Evolutionary conservation across 2,113 vertebrate genomes (phyloP), one percentile per base, ranked within the genome.

Genomic region (Stigmatopora nigra): DNA sequence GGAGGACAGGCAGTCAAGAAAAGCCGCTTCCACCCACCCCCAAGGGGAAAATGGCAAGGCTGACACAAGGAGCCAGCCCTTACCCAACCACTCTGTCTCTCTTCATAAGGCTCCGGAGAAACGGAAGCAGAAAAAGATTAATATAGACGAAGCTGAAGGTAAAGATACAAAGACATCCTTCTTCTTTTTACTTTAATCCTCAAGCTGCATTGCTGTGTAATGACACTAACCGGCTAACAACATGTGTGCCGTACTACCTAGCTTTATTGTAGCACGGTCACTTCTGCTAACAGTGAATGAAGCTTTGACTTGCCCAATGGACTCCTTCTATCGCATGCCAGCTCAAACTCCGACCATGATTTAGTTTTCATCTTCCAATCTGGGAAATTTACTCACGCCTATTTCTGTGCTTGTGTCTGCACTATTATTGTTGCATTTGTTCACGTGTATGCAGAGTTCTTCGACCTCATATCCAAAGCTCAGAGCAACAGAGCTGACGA

Each of bases 131-230:
- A 96, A 95, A 93, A 96, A 94, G 92, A 96, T 97, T 92, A 99
- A 98, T 94, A 93, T 99, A 96, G 96, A 98, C 84, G 96, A 99
- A 96, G 96, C 95, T 82, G 96, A 99, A 96, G 96, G 96, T 99
- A 96, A 90, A 86, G 60, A 80, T 75, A 74, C 77, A 82, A 75
- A 74, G 12, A 75, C 66, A 75, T 80, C 75, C 48, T 67, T 78
- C 67, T 68, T 48, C 47, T 55, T 55, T 55, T 55, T 22, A 31
- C 25, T 56, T 48, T 71, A 68, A 69, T 70, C 67, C 65, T 76
- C 25, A 85, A 70, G 73, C 80, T 75, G 45, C 77, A 77, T 82
- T 77, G 70, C 81, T 71, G 65, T 71, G 64, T 85, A 71, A 79
- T 69, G 65, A 69, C 64, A 83, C 84, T 86, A 88, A 89, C 82